A percentile compares a stretch with the other conserved stretches of the same genome.
These are phyloP conservation scores for Rhabdophis nuchalis DNA, from an alignment of 2,797 vertebrate genomes.

Conservation along the genomic window DNA sequence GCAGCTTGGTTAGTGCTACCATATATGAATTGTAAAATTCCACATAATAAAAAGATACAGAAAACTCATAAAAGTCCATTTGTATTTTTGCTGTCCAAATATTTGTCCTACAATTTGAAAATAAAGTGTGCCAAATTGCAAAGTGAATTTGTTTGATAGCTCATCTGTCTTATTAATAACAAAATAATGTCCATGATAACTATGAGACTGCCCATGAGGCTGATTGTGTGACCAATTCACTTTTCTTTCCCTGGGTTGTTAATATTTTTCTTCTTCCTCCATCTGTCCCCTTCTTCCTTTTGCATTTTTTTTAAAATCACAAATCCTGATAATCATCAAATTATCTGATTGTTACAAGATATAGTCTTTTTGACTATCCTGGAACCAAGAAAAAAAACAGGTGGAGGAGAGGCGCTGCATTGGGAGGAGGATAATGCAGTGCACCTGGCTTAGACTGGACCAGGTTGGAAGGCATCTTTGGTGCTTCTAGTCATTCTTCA, in stretches of 20 bases:
- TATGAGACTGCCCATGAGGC: background rate
- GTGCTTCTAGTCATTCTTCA: background rate
- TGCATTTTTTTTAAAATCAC: background rate
- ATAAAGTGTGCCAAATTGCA: background rate
- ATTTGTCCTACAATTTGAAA: background rate
- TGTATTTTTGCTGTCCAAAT: background rate
- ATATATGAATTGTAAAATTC: background rate
- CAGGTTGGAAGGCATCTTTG: background rate
- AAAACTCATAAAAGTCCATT: background rate
- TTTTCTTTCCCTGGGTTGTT: background rate
- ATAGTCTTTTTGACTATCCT: background rate
- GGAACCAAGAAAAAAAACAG: background rate
- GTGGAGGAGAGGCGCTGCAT: background rate
- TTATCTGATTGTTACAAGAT: background rate
- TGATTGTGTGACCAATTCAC: background rate
- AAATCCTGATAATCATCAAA: background rate
- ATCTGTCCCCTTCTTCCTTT: background rate
- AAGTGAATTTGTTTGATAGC: background rate
- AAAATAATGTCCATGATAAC: background rate
- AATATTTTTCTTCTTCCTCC: too few species aligned
- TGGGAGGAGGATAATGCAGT: background rate
- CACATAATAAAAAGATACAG: background rate
- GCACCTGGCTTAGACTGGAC: background rate
- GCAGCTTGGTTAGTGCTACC: background rate
- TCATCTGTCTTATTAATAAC: background rate